Evolutionary conservation across 2,113 vertebrate species (phyloP), one percentile per base, ranked within the genome.

Genomic region (Triplophysa tibetana): DNA sequence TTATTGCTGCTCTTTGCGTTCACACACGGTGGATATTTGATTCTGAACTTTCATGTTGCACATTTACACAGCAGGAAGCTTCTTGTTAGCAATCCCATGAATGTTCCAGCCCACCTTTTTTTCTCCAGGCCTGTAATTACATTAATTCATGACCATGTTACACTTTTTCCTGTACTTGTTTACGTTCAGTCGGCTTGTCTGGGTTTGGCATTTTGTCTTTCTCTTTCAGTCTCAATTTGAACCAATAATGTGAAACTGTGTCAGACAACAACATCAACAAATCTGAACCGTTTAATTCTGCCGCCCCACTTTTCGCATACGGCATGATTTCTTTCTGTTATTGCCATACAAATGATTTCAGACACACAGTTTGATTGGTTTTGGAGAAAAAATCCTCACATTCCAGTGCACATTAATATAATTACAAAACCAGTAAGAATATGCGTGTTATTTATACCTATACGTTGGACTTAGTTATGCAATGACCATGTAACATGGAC

Each of bases 111-210:
- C 26, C 19, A 72, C 69, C 26, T 72, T 43, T 54, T 70, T 72
- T 72, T 29, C 26, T 72, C 69, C 69, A 70, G 50, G 50, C 69
- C 24, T 70, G 50, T 56, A 70, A 70, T 70, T 70, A 70, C 24
- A 56, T 56, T 70, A 70, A 70, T 70, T 72, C 69, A 56, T 56
- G 33, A 58, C 17, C 56, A 33, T 17, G 33, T n/a, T 72, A 33
- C 26, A n/a, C 11, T 73, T 73, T 73, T 73, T 73, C 29, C 13
- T 1, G 13, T 73, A n/a, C 29, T 23, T 43, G 29, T 60, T 73
- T 60, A 60, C 54, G 38, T n/a, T 60, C 13, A 11, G 33, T 43
- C 70, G 58, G 7, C 54, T 73, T 72, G 17, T 38, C 70, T 41
- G 70, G 54, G n/a, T 73, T 73, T 73, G 70, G 52, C 54, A 16